phyloP scores from a whole-genome alignment of 2,797 vertebrate genomes.

The Cossypha heuglini region DNA sequence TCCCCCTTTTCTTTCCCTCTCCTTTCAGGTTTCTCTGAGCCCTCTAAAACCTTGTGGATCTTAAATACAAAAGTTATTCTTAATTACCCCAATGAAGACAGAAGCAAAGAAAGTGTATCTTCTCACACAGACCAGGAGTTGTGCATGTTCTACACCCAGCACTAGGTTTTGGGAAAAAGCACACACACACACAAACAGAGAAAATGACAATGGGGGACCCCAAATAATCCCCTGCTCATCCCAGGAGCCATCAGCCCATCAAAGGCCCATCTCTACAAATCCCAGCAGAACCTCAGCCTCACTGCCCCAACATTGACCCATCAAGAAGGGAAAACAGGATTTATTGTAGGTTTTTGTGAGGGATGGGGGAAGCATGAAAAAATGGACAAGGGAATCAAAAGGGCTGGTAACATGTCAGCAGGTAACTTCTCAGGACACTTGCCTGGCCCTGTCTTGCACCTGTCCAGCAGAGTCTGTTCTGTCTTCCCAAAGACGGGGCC shows the following conservation, averaged over 20 bases:
- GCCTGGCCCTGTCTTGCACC: not conserved
- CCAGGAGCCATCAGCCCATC: not conserved
- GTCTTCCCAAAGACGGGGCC: not conserved
- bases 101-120: not conserved
- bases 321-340: not conserved
- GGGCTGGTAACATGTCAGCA: not conserved
- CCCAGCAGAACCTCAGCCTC: not conserved
- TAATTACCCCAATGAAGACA: not conserved
- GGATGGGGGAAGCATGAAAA: not conserved
- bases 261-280: not conserved
- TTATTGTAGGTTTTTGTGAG: not conserved
- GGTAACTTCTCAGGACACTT: not conserved
- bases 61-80: not conserved
- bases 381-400: not conserved
- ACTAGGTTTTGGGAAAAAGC: not conserved
- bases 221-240: not conserved
- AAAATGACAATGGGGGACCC: not conserved
- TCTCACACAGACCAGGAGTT: not conserved
- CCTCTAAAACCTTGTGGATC: not conserved
- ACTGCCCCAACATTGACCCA: not conserved
- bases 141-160: not conserved
- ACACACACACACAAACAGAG: not conserved
- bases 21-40: not conserved
- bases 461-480: not conserved
- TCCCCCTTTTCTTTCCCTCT: not conserved